Conservation (phyloP, 2,797 vertebrate genomes). For the Psittacula echo region DNA sequence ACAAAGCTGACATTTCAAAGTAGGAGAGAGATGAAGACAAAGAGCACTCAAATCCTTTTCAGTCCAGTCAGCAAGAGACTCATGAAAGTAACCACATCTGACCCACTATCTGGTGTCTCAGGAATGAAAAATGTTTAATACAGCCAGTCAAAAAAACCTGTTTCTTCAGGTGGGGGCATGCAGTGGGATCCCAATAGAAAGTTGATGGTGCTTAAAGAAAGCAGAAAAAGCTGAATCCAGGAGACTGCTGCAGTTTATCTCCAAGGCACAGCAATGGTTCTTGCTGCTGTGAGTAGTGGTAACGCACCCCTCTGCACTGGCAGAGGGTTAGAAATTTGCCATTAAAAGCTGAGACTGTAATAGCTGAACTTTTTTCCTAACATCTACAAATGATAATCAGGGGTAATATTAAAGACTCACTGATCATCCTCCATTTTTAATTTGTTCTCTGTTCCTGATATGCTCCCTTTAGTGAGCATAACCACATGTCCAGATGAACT, state of each 20-base stretch:
- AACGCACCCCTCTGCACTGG: not conserved
- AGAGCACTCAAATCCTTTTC: not conserved
- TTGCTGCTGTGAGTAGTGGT: not conserved
- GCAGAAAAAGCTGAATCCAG: not conserved
- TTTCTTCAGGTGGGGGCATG: not conserved
- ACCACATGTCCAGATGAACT: not conserved
- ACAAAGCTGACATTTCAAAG: not conserved
- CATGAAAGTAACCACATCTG: not conserved
- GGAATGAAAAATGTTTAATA: not conserved
- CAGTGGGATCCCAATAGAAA: rapidly evolving
- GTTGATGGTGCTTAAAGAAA: not conserved
- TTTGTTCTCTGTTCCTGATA: not conserved
- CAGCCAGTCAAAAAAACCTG: rapidly evolving
- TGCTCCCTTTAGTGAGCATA: not conserved
- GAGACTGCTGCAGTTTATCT: not conserved
- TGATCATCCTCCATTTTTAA: not conserved
- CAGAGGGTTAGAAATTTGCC: not conserved
- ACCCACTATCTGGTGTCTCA: not conserved
- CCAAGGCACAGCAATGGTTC: not conserved
- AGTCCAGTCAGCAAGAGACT: not conserved
- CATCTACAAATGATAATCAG: not conserved
- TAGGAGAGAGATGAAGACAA: not conserved
- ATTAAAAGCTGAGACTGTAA: not conserved
- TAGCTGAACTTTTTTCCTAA: not conserved
- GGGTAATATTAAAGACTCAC: not conserved